These are phyloP conservation scores for Mungos mungo DNA, from an alignment of 2,113 vertebrate genomes.

Conservation along the genomic window DNA sequence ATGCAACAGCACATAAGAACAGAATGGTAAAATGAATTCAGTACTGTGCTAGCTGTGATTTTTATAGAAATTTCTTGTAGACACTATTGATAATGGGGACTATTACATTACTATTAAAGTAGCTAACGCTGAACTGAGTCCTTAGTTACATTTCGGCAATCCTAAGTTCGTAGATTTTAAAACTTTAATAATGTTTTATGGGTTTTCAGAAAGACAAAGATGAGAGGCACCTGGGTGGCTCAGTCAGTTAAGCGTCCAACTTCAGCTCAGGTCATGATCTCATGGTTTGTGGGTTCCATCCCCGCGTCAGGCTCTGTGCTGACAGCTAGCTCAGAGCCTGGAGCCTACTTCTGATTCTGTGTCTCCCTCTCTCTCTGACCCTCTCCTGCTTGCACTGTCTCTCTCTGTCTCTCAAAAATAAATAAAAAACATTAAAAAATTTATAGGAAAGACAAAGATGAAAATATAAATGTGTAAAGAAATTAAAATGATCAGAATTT, in stretches of 20 bases:
- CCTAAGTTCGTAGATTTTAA: not conserved
- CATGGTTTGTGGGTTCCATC: too few species aligned
- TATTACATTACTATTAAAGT: not conserved
- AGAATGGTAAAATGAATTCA: conserved; percentile 21
- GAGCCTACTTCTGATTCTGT: too few species aligned
- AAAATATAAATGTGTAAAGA: not conserved
- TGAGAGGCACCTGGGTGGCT: not conserved
- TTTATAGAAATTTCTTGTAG: not conserved
- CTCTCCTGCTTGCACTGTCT: too few species aligned
- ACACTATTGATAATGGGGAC: not conserved
- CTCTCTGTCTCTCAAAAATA: too few species aligned
- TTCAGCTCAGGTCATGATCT: too few species aligned
- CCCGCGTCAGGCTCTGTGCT: too few species aligned
- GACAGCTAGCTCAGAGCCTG: too few species aligned
- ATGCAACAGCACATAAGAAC: not conserved
- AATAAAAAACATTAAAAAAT: too few species aligned
- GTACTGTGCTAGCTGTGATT: not conserved
- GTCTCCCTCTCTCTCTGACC: too few species aligned
- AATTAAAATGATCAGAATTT: not conserved
- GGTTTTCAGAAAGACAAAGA: not conserved
- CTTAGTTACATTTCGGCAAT: not conserved
- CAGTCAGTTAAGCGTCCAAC: too few species aligned
- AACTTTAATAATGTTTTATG: not conserved
- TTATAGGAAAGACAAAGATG: not conserved
- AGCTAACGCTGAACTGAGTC: not conserved